Evolutionary conservation across 2,797 vertebrate species (phyloP).

Genomic region (Falco berigora): DNA sequence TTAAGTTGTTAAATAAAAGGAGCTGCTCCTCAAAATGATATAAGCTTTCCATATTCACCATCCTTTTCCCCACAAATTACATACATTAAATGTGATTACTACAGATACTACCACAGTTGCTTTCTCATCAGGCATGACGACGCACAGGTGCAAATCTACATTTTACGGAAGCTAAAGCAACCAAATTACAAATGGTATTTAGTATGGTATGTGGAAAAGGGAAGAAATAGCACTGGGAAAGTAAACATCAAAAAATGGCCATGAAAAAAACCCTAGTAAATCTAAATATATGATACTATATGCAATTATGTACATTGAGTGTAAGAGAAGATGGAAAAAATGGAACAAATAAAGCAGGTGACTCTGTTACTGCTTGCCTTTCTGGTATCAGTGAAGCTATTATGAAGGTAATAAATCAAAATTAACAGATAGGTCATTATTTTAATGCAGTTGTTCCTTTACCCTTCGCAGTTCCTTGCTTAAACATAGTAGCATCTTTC

Average conservation of each 20-base stretch:
- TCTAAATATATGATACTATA: no score
- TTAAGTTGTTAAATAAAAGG: not conserved
- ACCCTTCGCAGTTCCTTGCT: not conserved
- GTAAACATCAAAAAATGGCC: not conserved
- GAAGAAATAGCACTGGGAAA: not conserved
- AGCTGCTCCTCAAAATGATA: not conserved
- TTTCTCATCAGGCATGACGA: not conserved
- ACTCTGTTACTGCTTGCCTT: not conserved
- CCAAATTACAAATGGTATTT: not conserved
- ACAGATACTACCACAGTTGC: not conserved
- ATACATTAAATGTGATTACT: not conserved
- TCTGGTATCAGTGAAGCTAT: not conserved
- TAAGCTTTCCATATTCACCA: not conserved
- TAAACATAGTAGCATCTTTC: not conserved
- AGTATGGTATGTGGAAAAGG: not conserved
- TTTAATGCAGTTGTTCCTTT: not conserved
- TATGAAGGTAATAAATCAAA: not conserved
- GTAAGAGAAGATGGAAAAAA: not conserved
- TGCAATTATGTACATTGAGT: not conserved
- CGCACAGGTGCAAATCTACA: not conserved
- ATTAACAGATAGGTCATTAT: slow-evolving; percentile 4
- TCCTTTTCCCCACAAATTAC: not conserved
- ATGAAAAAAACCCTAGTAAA: not conserved
- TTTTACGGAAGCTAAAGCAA: not conserved
- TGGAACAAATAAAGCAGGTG: not conserved